Conservation (phyloP, 2,888 invertebrate genomes). For the Busseola fusca region DNA sequence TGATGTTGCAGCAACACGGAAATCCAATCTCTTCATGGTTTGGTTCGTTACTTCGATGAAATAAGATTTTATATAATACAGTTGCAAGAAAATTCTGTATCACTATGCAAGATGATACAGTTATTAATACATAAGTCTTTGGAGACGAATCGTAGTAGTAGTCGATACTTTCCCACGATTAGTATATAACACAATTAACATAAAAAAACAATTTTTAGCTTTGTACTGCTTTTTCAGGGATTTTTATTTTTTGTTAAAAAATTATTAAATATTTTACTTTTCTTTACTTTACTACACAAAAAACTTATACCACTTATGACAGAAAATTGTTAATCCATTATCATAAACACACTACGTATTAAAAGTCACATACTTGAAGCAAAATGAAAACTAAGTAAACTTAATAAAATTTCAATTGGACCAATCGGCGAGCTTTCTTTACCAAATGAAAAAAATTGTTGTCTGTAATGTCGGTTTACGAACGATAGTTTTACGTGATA, state of each 20-base stretch:
- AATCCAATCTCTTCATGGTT: constrained; percentile 27
- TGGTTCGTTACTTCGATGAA: constrained; percentile 37
- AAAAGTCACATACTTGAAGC: too few relatives aligned
- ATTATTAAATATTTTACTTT: neutral
- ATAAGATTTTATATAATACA: constrained; percentile 28
- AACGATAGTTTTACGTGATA: too few relatives aligned
- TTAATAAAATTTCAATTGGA: neutral
- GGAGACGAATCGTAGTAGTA: neutral
- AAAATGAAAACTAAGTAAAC: neutral
- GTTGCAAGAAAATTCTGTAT: neutral
- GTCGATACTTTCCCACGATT: neutral
- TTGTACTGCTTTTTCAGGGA: neutral
- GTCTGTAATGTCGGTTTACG: too few relatives aligned
- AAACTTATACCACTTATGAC: too few relatives aligned
- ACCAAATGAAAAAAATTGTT: neutral
- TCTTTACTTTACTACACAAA: too few relatives aligned
- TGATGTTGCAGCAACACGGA: constrained; percentile 19
- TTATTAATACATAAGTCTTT: too few relatives aligned
- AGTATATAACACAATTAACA: neutral
- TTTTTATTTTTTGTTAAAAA: neutral
- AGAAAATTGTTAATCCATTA: too few relatives aligned
- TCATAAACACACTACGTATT: too few relatives aligned
- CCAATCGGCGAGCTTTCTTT: neutral
- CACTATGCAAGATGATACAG: too few relatives aligned
- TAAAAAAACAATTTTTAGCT: neutral